phyloP scores from a whole-genome alignment of 2,113 vertebrate genomes.

The Bungarus multicinctus region DNA sequence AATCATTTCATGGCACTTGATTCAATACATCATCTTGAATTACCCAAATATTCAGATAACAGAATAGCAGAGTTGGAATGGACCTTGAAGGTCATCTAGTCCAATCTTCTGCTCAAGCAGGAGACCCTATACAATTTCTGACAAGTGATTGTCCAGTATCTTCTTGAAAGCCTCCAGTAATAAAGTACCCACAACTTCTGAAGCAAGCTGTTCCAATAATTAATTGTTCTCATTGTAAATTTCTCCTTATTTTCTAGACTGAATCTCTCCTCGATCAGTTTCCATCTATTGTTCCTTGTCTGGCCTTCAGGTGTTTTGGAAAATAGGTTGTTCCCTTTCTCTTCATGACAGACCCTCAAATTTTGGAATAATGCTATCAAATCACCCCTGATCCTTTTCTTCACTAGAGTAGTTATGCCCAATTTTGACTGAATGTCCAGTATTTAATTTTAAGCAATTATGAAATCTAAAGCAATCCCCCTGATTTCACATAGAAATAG shows the following conservation, averaged over 20 bases:
- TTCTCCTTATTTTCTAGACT: neutral
- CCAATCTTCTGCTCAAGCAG: neutral
- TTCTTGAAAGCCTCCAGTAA: neutral
- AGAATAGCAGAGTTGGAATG: neutral
- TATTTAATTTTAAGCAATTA: neutral
- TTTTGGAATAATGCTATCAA: neutral
- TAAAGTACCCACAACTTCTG: neutral
- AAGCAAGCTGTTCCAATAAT: too few species aligned
- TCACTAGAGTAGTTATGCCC: neutral
- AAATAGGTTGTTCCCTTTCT: neutral
- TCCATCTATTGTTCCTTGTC: neutral
- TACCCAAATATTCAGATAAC: neutral
- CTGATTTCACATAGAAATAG: neutral
- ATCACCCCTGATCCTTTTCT: neutral
- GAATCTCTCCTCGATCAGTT: neutral
- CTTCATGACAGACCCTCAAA: neutral
- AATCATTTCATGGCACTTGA: neutral
- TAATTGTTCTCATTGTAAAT: neutral
- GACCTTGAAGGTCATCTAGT: neutral
- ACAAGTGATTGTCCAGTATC: neutral
- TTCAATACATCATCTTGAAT: neutral
- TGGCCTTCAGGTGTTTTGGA: neutral
- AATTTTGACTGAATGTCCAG: neutral
- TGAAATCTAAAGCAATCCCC: neutral
- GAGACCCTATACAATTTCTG: neutral